These are phyloP conservation scores for Drosophila borborema DNA, from an alignment of 2,888 invertebrate species.

Conservation along the genomic window DNA sequence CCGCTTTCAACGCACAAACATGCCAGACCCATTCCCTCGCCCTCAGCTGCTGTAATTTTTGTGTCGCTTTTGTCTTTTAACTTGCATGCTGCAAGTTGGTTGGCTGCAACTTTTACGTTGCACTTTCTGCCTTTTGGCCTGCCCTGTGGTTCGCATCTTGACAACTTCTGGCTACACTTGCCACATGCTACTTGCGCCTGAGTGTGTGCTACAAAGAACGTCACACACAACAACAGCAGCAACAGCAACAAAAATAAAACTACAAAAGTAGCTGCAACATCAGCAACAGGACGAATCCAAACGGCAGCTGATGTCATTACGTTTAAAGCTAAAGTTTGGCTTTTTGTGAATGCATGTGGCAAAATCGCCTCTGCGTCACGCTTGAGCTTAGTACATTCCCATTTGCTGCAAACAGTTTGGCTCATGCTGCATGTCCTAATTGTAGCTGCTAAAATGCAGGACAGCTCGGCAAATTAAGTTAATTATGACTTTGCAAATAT, in stretches of 20 bases:
- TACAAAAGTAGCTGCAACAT: conserved; percentile 3
- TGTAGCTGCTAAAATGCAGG: neutral
- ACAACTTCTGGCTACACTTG: conserved; percentile 20
- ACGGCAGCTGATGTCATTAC: conserved; percentile 60
- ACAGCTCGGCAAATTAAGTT: neutral
- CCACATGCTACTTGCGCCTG: conserved; percentile 39
- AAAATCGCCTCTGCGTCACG: conserved; percentile 8
- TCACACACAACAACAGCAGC: conserved; percentile 14
- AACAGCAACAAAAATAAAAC: neutral
- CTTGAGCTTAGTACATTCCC: conserved; percentile 3
- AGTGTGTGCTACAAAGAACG: conserved; percentile 58
- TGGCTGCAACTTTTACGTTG: conserved; percentile 66
- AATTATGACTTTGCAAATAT: neutral
- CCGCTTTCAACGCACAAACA: conserved; percentile 49
- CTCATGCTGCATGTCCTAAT: neutral
- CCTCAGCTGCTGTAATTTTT: conserved; percentile 44
- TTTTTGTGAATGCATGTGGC: conserved; percentile 22
- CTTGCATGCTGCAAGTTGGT: conserved; percentile 40
- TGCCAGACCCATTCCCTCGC: neutral
- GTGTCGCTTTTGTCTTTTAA: conserved; percentile 62
- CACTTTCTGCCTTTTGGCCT: conserved; percentile 61
- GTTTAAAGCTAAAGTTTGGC: conserved; percentile 43
- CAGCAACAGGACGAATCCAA: conserved; percentile 19
- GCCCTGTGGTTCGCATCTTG: conserved; percentile 51
- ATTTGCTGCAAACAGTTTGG: conserved; percentile 7